Evolutionary conservation across 2,797 vertebrate genomes (phyloP), one percentile per base, ranked within the genome.

Genomic region (Tauraco hartlaubi): DNA sequence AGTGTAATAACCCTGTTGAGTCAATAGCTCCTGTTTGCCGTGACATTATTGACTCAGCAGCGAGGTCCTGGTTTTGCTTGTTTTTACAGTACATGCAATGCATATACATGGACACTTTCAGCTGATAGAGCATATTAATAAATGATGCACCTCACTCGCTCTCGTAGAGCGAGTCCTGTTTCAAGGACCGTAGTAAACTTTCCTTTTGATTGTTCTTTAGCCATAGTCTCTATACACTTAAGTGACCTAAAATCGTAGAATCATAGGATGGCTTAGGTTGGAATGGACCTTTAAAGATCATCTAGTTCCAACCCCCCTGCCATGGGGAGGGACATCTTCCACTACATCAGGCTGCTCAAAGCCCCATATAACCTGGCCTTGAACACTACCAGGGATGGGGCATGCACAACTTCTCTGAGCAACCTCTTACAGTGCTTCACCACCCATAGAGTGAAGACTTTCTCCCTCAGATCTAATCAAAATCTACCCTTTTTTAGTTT

Each of bases 1-100:
- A 90, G 29, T 58, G 49, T 89, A 91, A 90, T 91, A 95, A 91
- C 73, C 33, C 43, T 72, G 33, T 71, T 95, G 85, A 97, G 86
- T 92, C 91, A 97, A 96, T 94, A 96, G 87, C 55, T 95, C 52
- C 55, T 96, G 71, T 94, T 97, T 94, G 46, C 74, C 74, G 44
- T 92, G 84, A 89, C 43, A 77, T 74, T 96, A 96, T 92, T 97
- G 88, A 93, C 69, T 93, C 62, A 84, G 79, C 75, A 95, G 54
- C 5, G 6, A 82, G 55, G 83, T 91, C 56, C 66, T 71, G 71
- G 44, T 88, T 95, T 77, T 88, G 13, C 56, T 92, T 92, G 29
- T 28, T 92, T 92, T 59, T 56, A 46, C 25, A 85, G 25, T 7
- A 39, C 18, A 48, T 49, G 20, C 52, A 55, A 43, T 89, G 92